phyloP scores from a whole-genome alignment of 2,888 invertebrate genomes.

The Oxycera nigricornis region DNA sequence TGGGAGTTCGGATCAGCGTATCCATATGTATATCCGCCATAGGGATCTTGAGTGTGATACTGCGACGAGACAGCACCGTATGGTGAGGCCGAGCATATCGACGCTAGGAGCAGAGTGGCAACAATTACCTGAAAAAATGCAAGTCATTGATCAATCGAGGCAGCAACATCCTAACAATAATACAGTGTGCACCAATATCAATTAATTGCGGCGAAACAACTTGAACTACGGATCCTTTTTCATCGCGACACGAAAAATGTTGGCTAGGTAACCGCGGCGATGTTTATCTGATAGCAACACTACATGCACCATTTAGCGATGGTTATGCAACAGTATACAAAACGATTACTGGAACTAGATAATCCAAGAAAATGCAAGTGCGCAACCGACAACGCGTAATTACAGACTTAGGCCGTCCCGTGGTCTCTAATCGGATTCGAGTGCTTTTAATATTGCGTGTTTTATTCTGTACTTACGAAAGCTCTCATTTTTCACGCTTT shows the following conservation, averaged over 20 bases:
- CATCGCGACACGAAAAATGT: too few relatives aligned
- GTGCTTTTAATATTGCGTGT: not conserved
- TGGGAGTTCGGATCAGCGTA: conserved; percentile 71
- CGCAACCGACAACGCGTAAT: not conserved
- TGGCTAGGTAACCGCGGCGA: too few relatives aligned
- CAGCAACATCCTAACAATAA: too few relatives aligned
- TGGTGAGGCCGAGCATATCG: conserved; percentile 58
- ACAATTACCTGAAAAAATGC: conserved; percentile 56
- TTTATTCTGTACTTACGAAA: conserved; percentile 57
- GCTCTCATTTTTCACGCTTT: conserved; percentile 54
- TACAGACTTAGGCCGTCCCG: not conserved
- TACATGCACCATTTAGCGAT: not conserved
- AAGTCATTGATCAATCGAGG: too few relatives aligned
- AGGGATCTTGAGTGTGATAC: conserved; percentile 69
- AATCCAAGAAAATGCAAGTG: not conserved
- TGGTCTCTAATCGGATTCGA: not conserved
- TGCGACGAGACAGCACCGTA: conserved; percentile 62
- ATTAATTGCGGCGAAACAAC: too few relatives aligned
- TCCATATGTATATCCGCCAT: conserved; percentile 68
- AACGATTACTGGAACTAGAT: not conserved
- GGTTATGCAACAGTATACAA: not conserved
- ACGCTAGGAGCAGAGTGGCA: conserved; percentile 56
- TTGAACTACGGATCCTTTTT: too few relatives aligned
- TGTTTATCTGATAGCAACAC: conserved; percentile 54
- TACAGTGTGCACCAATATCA: too few relatives aligned